These are phyloP conservation scores for Drosophila equinoxialis DNA, from an alignment of 1,140 invertebrate species.

Conservation along the genomic window DNA sequence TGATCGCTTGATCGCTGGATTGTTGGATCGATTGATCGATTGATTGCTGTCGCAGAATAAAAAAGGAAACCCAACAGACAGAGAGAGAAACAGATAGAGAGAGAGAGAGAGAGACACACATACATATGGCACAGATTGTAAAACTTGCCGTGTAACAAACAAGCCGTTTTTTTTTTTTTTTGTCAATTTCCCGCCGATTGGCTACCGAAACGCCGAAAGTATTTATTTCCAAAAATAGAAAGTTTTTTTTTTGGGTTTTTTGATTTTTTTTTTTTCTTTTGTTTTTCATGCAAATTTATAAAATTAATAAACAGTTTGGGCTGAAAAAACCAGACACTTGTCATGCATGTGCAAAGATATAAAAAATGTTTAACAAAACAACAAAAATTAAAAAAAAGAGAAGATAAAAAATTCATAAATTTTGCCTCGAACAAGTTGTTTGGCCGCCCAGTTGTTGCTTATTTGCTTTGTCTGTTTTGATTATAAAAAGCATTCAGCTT, in stretches of 20 bases:
- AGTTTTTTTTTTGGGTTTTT: conserved; percentile 29
- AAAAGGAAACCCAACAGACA: neutral
- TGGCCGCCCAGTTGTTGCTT: conserved; percentile 49
- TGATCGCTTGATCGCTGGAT: conserved; percentile 67
- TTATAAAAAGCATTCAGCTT: conserved; percentile 81
- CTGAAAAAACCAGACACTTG: conserved; percentile 3
- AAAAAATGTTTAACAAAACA: conserved; percentile 43
- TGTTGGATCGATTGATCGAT: conserved; percentile 81
- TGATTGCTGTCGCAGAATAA: conserved; percentile 72
- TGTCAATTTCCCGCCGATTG: conserved; percentile 82
- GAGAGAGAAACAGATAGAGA: neutral
- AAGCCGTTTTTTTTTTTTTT: conserved; percentile 62
- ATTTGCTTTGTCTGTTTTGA: conserved; percentile 81
- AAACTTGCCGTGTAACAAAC: conserved; percentile 65
- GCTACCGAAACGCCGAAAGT: conserved; percentile 55
- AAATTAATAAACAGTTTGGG: conserved; percentile 6
- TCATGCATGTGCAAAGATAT: conserved; percentile 38
- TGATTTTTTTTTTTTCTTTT: conserved; percentile 6
- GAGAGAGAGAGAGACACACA: conserved; percentile 24
- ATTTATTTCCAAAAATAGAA: conserved; percentile 50
- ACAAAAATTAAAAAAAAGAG: conserved; percentile 46
- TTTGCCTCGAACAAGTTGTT: conserved; percentile 51
- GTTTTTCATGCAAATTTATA: conserved; percentile 38
- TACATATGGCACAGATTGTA: conserved; percentile 64
- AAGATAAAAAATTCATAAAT: conserved; percentile 64